Conservation (phyloP, 1,140 invertebrate species). For the Dinothrombium tinctorium region DNA sequence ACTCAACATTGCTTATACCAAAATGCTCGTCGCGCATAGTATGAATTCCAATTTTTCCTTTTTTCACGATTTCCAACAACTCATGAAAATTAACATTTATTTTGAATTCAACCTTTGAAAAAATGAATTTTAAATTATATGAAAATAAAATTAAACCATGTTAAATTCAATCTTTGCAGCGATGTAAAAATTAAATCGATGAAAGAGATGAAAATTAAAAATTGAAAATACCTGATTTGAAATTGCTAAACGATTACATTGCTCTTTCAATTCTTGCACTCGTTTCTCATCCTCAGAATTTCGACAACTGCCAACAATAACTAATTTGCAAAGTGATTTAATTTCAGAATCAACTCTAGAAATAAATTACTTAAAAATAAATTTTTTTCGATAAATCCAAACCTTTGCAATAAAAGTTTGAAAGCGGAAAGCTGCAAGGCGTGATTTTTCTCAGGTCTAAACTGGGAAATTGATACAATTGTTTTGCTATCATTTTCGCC, state of each 20-base stretch:
- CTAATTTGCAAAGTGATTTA: conserved; percentile 25
- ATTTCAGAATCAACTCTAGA: neutral
- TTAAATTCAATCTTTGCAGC: neutral
- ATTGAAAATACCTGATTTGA: conserved; percentile 32
- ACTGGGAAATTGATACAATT: conserved; percentile 81
- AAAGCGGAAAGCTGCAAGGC: conserved; percentile 54
- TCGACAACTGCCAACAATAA: conserved; percentile 73
- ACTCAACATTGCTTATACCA: conserved; percentile 90
- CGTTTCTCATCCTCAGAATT: conserved; percentile 54
- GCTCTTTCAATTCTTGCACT: conserved; percentile 55
- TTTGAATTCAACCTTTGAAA: conserved; percentile 46
- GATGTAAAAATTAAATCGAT: too few species aligned
- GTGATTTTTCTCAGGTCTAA: conserved; percentile 94
- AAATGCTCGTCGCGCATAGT: conserved; percentile 99
- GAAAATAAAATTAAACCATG: neutral
- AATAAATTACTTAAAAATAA: neutral
- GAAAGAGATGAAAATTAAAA: neutral
- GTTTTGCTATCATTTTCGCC: conserved; percentile 24
- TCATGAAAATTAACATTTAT: conserved; percentile 60
- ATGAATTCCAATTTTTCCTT: conserved; percentile 59
- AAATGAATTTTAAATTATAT: neutral
- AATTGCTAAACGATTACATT: conserved; percentile 53
- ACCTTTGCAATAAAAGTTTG: conserved; percentile 14
- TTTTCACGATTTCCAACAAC: conserved; percentile 44
- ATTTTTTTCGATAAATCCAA: neutral